Base-by-base conservation (phyloP, 1,140 invertebrate genomes). In the Aphelinus atriplicis region DNA sequence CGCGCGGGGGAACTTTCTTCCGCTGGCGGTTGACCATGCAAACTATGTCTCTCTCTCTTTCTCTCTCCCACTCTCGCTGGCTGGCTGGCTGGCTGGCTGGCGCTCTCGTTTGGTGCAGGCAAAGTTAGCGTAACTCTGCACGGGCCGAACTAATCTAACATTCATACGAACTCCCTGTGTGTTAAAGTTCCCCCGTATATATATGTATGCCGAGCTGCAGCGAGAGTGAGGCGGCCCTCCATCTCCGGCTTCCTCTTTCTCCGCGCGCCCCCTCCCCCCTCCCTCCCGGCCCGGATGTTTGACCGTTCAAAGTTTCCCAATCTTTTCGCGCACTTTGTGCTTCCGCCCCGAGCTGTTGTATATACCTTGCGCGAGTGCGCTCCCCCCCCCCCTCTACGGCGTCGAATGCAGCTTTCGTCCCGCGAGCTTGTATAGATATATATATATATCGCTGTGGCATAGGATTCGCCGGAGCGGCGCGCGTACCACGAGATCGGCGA, bases 121-220 rank as follows among this genome's bases (percentile, higher is more conserved):
- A 82, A 81, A 81, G 81, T 83, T 84, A 81, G 80, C 78, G 80
- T 82, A 84, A 85, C 83, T 85, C 80, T 76, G 81, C 69, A 63
- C 75, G 78, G 79, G 0, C 26, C 81, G 79, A 85, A 85, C 84
- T 85, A 85, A 85, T 85, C 81, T 84, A 85, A 85, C 84, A 84
- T 83, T 85, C 80, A 79, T 83, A 78, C 68, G 78, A 84, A 77
- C 78, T 80, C 78, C 74, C 71, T 60, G 63, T 51, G 64, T 61
- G 64, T 43, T 68, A 65, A 73, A 79, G 72, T 78, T 77, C 65
- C 53, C 62, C 64, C 47, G 2, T 60, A 63, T 48, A 57, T 64
- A 9, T 72, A 47, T 53, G 71, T 51, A 64, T 7, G n/a, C 43
- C 56, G 56, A 26, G 26, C 4, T 53, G 51, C 51, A 53, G 64